These are phyloP conservation scores for Altica lythri DNA, from an alignment of 2,888 invertebrate genomes.

Conservation along the genomic window DNA sequence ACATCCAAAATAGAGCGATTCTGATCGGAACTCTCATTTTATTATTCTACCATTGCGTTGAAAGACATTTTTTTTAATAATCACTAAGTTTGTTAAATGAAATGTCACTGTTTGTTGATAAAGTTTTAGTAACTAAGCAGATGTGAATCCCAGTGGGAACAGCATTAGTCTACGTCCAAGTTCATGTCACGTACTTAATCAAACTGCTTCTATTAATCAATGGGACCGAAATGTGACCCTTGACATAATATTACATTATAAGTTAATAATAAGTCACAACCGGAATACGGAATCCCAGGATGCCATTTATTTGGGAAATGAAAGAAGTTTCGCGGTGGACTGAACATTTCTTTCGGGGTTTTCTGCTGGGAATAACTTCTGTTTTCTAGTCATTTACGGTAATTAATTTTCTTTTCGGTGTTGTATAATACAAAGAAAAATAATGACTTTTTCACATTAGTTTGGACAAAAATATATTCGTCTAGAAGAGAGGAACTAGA, in stretches of 20 bases:
- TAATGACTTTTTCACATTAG: too few species aligned
- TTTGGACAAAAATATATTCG: too few species aligned
- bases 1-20: too few species aligned
- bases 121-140: conserved; percentile 22
- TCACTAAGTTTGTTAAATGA: too few species aligned
- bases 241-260: conserved; percentile 39
- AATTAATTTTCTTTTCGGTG: conserved; percentile 23
- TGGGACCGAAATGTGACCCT: conserved; percentile 38
- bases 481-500: too few species aligned
- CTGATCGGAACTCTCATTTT: too few species aligned
- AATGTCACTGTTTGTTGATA: too few species aligned
- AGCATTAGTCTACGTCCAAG: conserved; percentile 52
- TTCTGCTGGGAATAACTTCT: conserved; percentile 21
- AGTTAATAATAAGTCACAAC: conserved; percentile 38
- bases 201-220: conserved; percentile 52
- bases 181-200: conserved; percentile 53
- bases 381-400: conserved; percentile 15
- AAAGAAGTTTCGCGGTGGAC: conserved; percentile 29
- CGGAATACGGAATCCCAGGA: conserved; percentile 29
- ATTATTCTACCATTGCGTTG: too few species aligned
- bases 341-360: conserved; percentile 17
- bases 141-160: conserved; percentile 38
- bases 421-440: too few species aligned
- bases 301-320: conserved; percentile 28
- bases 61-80: too few species aligned